Evolutionary conservation across 2,797 vertebrate genomes (phyloP), one percentile per base, ranked within the genome.

Genomic region (Argya squamiceps): DNA sequence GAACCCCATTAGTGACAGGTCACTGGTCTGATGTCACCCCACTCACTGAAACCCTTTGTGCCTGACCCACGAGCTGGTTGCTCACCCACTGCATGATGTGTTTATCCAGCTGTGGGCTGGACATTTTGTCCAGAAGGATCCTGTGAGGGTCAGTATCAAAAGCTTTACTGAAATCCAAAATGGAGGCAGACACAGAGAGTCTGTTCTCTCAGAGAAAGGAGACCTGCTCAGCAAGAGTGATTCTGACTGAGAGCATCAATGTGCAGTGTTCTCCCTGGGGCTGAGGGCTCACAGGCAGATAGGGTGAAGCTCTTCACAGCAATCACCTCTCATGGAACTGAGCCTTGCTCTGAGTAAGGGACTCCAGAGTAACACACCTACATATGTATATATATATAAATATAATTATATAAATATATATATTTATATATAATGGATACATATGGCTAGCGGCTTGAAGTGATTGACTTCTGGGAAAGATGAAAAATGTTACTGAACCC

Each of bases 401-500:
- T 44, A 4, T 27, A 22, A 22, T 6, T 8, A 53, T 23, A 11
- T 41, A 43, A 43, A 17, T 18, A 36, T 36, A 6, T 32, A 44
- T 37, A 7, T 46, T 2, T 55, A 2, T 75, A 5, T 52, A 27
- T 14, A 82, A 59, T 11, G 17, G 16, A 41, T 76, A 63, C 78
- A 86, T 82, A 76, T 93, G 94, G 91, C 41, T 59, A 64, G 76
- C 1, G 8, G 70, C 89, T 93, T 88, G 89, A 91, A 95, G 74
- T 84, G 94, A 92, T 82, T 67, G 91, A 90, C 83, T 96, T 92
- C 77, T 94, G 83, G 89, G 92, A 93, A 90, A 76, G 74, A 95
- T 90, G 77, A 96, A 95, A 76, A 95, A 89, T 55, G 70, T 95
- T 95, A 93, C 93, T 70, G 93, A 95, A 67, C 83, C 88, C 93